Evolutionary conservation across 2,797 vertebrate species (phyloP), one percentile per base, ranked within the genome.

Genomic region (Amniataba percoides): DNA sequence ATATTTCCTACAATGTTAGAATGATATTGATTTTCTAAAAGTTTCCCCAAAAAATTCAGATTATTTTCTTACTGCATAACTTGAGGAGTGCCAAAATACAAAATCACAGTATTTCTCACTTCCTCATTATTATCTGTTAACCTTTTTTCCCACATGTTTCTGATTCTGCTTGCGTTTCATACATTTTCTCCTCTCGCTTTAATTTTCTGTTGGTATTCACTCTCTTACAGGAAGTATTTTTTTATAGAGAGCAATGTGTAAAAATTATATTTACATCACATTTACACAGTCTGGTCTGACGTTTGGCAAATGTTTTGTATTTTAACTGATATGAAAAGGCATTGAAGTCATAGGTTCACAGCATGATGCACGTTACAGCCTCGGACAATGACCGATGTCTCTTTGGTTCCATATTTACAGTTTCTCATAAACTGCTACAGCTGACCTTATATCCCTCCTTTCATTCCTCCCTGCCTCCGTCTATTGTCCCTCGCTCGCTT

Each of bases 401-500:
- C 14, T 56, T 65, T 73, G 56, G 48, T 64, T 72, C 42, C n/a
- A 46, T 63, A 36, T 80, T 73, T 57, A 68, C 59, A 18, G 16
- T 53, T 74, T 79, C 59, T 65, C 36, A 64, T 18, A 67, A 68
- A 71, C 56, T 52, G 52, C 60, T 52, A 45, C 60, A 23, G 25
- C 36, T 65, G 66, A 84, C 65, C 57, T 61, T 19, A 23, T 19
- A 51, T 70, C 12, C 48, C 7, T 69, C 34, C 18, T 42, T 63
- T 46, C 36, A 48, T 43, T 57, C 14, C 31, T 21, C 27, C 25
- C 59, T 36, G 9, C 56, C 25, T 62, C 60, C 40, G 15, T 62
- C 67, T 57, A 78, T 80, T 78, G 67, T 81, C 52, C 64, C 42
- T 27, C 43, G 49, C 60, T 75, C 72, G 23, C 46, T 71, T 49